Base-by-base conservation (phyloP, 2,888 invertebrate species). In the Hesperia comma region DNA sequence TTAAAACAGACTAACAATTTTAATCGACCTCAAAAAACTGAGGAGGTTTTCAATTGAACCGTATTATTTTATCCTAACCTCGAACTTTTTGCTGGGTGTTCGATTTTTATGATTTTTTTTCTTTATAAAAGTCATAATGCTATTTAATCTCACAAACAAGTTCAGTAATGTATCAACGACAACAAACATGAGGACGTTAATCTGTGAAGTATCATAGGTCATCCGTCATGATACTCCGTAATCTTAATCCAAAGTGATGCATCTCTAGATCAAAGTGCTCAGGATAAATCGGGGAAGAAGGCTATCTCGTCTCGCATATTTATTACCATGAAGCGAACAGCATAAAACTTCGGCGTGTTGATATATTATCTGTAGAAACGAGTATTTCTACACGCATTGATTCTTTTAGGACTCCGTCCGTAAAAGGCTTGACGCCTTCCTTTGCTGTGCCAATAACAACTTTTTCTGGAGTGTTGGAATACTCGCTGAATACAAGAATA, bases 201-300 rank as follows among this genome's bases (percentile, higher is more conserved):
- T 63, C 61, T 46, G 33, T 32, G 15, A 49, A 53, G 49, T 61
- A 61, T 61, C 56, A 19, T 2, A 37, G 41, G 40, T 54, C 67
- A 63, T 70, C 46, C 57, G 63, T 68, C 68, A 67, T 19, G 67
- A 68, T 69, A 70, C 51, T 61, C 19, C 33, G 67, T 68, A 70
- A 70, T 70, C 67, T 63, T 57, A 54, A 63, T 64, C 63, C 67
- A 70, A 68, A 70, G 68, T 68, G 63, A 68, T 40, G 33, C 17
- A 49, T 63, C 40, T 15, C 37, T 3, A 51, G 14, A 57, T 51
- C 40, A 64, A 41, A 53, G 53, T 64, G 17, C 49, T 17, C 14
- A 53, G 21, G 37, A 40, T 63, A 49, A 64, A 41, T 58, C 41
- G 32, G 40, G 41, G 58, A 53, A 64, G 53, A 63, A 57, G 32